A percentile compares a stretch with the other conserved stretches of the same genome.
phyloP scores from a whole-genome alignment of 1,140 invertebrate species.

The Bombus confusus region DNA sequence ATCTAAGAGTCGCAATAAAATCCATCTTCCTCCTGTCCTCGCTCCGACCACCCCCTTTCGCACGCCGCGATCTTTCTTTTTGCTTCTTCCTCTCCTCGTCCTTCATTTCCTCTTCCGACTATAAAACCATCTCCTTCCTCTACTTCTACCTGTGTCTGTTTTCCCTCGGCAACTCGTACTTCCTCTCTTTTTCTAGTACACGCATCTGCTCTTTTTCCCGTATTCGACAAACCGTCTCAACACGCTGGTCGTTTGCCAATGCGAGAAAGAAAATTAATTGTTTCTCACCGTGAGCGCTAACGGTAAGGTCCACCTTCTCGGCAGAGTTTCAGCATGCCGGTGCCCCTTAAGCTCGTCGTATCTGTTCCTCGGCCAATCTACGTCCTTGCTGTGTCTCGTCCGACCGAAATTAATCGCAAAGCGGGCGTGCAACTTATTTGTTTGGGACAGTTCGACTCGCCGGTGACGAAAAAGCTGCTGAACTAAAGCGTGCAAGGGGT shows the following conservation, averaged over 20 bases:
- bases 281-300: constrained; percentile 23
- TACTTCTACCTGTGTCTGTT: background rate
- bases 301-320: background rate
- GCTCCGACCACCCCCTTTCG: background rate
- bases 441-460: constrained; percentile 31
- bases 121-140: background rate
- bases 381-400: constrained; percentile 3
- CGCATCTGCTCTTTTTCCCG: background rate
- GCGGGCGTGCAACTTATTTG: constrained; percentile 32
- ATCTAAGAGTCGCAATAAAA: constrained; percentile 48
- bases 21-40: constrained; percentile 23
- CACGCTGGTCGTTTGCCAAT: constrained; percentile 33
- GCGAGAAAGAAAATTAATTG: constrained; percentile 42
- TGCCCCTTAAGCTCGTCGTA: background rate
- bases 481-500: background rate
- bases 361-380: background rate
- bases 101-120: background rate
- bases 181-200: background rate
- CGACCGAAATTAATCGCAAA: constrained; percentile 32
- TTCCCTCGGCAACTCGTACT: background rate
- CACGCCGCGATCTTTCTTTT: too few relatives aligned
- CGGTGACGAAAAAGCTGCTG: constrained; percentile 23
- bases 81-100: too few relatives aligned
- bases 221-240: background rate
- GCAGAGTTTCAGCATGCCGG: background rate